Evolutionary conservation across 2,113 vertebrate species (phyloP).

Genomic region (Brachirus orientalis): DNA sequence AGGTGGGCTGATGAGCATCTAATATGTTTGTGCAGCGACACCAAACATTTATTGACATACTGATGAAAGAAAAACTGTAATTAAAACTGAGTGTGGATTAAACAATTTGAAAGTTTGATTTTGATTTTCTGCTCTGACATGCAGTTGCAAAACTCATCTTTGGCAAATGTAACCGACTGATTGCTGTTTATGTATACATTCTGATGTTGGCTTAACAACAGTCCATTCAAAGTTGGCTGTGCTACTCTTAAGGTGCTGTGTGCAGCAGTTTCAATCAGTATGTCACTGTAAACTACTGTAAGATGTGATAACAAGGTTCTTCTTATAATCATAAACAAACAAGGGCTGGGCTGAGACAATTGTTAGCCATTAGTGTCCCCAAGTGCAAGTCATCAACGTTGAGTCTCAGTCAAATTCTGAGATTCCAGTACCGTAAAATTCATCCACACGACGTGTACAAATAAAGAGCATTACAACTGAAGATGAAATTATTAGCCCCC

Average conservation of each 20-base stretch:
- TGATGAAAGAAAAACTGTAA: constrained; percentile 3
- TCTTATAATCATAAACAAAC: constrained; percentile 11
- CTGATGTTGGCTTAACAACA: constrained; percentile 26
- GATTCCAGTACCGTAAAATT: no score
- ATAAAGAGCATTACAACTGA: no score
- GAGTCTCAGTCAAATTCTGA: no score
- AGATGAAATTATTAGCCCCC: no score
- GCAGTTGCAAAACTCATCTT: constrained; percentile 54
- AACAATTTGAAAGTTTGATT: constrained; percentile 22
- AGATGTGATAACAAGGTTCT: neutral
- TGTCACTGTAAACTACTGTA: neutral
- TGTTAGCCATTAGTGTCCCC: no score
- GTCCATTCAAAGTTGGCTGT: constrained; percentile 36
- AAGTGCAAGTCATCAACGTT: no score
- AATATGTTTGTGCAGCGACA: constrained; percentile 16
- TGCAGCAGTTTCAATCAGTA: constrained; percentile 36
- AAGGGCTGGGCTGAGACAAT: neutral
- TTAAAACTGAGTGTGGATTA: constrained; percentile 19
- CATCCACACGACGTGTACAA: no score
- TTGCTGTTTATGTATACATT: constrained; percentile 57
- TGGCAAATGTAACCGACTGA: constrained; percentile 63
- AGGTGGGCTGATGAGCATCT: constrained; percentile 34
- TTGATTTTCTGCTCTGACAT: constrained; percentile 10
- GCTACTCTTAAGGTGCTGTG: constrained; percentile 42
- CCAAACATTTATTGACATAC: constrained; percentile 2